Percentiles rank a stretch among this genome's conserved stretches.
These are phyloP conservation scores for Crocuta crocuta DNA, from an alignment of 2,113 vertebrate species.

Conservation along the genomic window DNA sequence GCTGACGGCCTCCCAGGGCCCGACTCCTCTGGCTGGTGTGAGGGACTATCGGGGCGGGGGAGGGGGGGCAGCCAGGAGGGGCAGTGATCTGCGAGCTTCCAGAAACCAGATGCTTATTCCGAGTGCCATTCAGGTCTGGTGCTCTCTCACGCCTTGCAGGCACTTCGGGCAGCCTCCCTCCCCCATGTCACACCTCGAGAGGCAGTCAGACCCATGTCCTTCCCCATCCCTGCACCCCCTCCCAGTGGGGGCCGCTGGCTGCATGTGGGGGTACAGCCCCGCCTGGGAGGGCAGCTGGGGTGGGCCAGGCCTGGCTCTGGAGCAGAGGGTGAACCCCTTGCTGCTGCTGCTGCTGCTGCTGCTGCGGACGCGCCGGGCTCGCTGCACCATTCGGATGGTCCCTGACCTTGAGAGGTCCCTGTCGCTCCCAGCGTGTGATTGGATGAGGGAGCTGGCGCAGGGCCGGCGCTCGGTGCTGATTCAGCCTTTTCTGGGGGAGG, in stretches of 20 bases:
- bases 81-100: not conserved
- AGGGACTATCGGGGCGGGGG: not conserved
- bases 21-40: not conserved
- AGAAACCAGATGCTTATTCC: not conserved
- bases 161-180: not conserved
- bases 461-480: constrained; percentile 74
- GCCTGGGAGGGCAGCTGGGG: fast-evolving
- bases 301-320: fast-evolving
- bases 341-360: not conserved
- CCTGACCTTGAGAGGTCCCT: constrained; percentile 58
- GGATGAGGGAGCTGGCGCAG: not conserved
- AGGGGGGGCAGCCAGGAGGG: not conserved
- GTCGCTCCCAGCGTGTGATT: not conserved
- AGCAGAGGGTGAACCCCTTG: fast-evolving
- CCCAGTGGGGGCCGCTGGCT: not conserved
- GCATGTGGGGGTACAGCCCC: not conserved
- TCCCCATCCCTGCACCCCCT: not conserved
- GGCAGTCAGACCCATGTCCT: not conserved
- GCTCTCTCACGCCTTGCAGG: not conserved
- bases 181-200: no score
- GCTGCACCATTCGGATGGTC: not conserved
- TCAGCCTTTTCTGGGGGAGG: constrained; percentile 78
- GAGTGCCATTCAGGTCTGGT: not conserved
- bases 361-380: not conserved
- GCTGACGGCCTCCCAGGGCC: not conserved